phyloP scores from a whole-genome alignment of 2,888 invertebrate species.

The Dicyrtoma fusca region DNA sequence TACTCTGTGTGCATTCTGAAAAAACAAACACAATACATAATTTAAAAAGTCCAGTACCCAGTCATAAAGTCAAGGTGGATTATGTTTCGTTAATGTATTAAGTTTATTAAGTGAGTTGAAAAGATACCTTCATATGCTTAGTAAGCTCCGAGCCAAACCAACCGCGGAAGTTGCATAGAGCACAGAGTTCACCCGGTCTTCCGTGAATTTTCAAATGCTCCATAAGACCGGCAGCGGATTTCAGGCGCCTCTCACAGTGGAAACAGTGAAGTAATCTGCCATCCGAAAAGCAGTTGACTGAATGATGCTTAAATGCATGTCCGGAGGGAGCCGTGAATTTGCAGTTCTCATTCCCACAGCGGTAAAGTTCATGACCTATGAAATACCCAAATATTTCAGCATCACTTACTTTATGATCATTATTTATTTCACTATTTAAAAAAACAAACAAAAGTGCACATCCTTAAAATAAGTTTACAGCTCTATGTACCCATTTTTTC shows the following conservation, averaged over 20 bases:
- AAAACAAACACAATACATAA: background rate
- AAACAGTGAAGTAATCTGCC: slow-evolving; percentile 62
- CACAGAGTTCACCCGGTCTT: slow-evolving; percentile 66
- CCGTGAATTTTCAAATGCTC: slow-evolving; percentile 69
- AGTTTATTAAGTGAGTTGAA: too few relatives aligned
- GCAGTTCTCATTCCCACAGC: slow-evolving; percentile 63
- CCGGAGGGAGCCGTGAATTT: slow-evolving; percentile 59
- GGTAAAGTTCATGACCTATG: slow-evolving; percentile 61
- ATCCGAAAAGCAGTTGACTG: slow-evolving; percentile 59
- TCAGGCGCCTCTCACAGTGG: slow-evolving; percentile 63
- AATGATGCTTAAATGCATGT: slow-evolving; percentile 59
- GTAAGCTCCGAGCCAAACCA: slow-evolving; percentile 49
- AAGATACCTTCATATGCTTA: slow-evolving; percentile 51
- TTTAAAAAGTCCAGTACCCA: too few relatives aligned
- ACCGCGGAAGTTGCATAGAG: slow-evolving; percentile 63
- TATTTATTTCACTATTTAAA: too few relatives aligned
- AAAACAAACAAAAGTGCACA: too few relatives aligned
- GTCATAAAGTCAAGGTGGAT: too few relatives aligned
- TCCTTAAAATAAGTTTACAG: too few relatives aligned
- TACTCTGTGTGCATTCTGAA: slow-evolving; percentile 55
- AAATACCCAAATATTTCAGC: background rate
- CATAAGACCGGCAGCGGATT: slow-evolving; percentile 60
- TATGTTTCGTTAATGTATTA: too few relatives aligned
- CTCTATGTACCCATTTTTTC: too few relatives aligned
- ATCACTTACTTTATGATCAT: too few relatives aligned